Percentiles rank a stretch among this genome's conserved stretches.
These are phyloP conservation scores for Aldabrachelys gigantea DNA, from an alignment of 2,113 vertebrate genomes.

Conservation along the genomic window DNA sequence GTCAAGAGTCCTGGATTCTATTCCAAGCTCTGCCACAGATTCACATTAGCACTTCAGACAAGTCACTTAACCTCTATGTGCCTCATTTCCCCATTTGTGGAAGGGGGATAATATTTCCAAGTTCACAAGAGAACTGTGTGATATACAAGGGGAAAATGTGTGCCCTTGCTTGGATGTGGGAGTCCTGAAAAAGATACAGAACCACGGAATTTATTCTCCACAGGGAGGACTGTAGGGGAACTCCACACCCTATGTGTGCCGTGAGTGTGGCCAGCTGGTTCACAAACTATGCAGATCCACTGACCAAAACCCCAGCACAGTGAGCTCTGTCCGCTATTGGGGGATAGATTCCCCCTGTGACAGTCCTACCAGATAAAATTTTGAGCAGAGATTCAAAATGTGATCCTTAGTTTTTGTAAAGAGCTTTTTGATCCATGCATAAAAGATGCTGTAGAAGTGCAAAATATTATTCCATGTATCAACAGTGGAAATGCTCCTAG, in stretches of 20 bases:
- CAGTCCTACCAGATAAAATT: neutral
- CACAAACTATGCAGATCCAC: neutral
- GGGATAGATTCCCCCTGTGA: neutral
- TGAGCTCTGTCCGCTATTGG: neutral
- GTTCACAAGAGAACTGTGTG: neutral
- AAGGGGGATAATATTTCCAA: neutral
- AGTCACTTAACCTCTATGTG: neutral
- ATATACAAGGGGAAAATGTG: neutral
- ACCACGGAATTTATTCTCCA: neutral
- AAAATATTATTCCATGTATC: slow-evolving; percentile 16
- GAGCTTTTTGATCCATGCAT: rapidly evolving
- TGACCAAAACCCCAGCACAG: neutral
- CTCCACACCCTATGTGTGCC: neutral
- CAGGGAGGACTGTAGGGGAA: neutral
- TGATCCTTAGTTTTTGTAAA: rapidly evolving
- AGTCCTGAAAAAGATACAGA: neutral
- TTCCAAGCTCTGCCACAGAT: neutral
- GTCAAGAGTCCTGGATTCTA: neutral
- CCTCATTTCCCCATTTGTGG: rapidly evolving
- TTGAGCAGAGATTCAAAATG: neutral
- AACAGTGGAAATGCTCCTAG: neutral
- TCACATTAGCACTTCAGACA: neutral
- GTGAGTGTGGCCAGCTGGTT: neutral
- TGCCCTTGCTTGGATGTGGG: neutral
- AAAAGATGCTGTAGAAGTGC: neutral